Evolutionary conservation across 2,888 invertebrate genomes (phyloP).

Genomic region (Aporophyla nigra): DNA sequence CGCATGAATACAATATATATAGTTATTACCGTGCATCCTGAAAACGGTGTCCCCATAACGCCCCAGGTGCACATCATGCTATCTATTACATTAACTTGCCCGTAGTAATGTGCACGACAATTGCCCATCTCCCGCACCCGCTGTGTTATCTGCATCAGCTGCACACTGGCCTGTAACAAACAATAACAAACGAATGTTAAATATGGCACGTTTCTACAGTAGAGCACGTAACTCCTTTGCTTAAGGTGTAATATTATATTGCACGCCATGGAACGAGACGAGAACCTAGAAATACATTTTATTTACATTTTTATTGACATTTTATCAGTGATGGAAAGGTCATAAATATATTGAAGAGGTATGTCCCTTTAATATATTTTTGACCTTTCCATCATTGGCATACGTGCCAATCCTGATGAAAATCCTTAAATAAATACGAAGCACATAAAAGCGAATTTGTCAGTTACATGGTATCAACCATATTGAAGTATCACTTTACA

Average conservation of each 20-base stretch:
- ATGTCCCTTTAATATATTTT: too few species aligned
- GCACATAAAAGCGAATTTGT: not conserved
- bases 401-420: not conserved
- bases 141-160: not conserved
- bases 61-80: constrained; percentile 19
- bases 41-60: not conserved
- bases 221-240: not conserved
- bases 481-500: not conserved
- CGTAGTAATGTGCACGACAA: not conserved
- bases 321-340: not conserved
- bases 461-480: not conserved
- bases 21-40: constrained; percentile 32
- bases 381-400: too few species aligned
- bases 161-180: constrained; percentile 31
- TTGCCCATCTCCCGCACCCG: fast-evolving
- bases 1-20: not conserved
- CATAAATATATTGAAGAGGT: not conserved
- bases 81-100: not conserved
- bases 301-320: too few species aligned
- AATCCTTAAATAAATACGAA: not conserved
- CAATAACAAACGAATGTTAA: not conserved
- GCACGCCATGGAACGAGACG: too few species aligned
- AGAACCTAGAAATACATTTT: too few species aligned
- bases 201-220: not conserved
- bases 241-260: not conserved